These are phyloP conservation scores for Drymonia ruficornis DNA, from an alignment of 2,888 invertebrate genomes.

Conservation along the genomic window DNA sequence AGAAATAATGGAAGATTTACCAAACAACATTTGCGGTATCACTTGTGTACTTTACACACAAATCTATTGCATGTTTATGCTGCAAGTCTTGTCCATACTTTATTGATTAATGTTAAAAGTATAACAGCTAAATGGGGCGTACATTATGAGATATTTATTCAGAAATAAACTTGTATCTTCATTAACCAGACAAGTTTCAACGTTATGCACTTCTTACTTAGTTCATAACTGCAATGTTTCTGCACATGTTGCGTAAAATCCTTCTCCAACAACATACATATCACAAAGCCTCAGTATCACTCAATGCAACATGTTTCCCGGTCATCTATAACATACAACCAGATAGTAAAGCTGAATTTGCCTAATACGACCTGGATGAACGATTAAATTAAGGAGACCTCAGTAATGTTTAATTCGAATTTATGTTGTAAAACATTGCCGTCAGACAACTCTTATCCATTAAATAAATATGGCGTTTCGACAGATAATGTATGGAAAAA, in stretches of 20 bases:
- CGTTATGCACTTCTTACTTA: neutral
- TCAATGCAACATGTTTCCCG: too few species aligned
- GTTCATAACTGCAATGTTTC: neutral
- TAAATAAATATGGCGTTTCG: too few species aligned
- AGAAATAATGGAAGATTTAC: slow-evolving; percentile 2
- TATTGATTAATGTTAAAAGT: neutral
- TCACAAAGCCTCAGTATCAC: neutral
- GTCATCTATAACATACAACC: too few species aligned
- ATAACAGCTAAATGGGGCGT: neutral
- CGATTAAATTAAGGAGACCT: too few species aligned
- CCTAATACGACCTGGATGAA: too few species aligned
- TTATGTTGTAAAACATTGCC: too few species aligned
- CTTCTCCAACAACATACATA: neutral
- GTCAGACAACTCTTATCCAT: too few species aligned
- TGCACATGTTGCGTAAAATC: neutral
- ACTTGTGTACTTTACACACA: neutral
- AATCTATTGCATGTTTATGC: neutral
- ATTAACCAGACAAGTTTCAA: neutral
- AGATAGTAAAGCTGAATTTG: too few species aligned
- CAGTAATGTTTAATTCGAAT: too few species aligned
- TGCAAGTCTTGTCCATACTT: neutral
- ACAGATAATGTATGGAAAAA: too few species aligned
- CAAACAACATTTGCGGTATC: neutral
- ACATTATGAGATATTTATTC: too few species aligned
- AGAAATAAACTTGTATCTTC: neutral